A percentile compares a stretch with the other conserved stretches of the same genome.
phyloP scores from a whole-genome alignment of 2,113 vertebrate genomes.

The Poicephalus meyeri region DNA sequence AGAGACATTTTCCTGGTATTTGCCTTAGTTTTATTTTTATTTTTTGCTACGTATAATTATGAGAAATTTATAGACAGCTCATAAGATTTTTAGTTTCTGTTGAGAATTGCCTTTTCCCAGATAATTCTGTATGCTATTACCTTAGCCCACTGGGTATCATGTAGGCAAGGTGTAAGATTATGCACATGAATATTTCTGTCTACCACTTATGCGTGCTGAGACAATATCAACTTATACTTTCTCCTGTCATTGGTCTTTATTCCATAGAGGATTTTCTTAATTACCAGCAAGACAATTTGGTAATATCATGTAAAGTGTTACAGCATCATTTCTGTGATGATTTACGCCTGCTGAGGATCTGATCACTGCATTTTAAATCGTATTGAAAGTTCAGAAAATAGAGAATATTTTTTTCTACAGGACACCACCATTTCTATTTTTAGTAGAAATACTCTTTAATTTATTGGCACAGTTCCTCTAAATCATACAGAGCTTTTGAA shows the following conservation, averaged over 20 bases:
- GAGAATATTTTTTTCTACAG: conserved; percentile 52
- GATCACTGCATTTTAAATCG: neutral
- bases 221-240: conserved; percentile 31
- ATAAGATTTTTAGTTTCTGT: conserved; percentile 10
- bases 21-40: neutral
- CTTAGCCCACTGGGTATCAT: conserved; percentile 50
- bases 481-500: neutral
- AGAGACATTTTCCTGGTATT: neutral
- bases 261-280: conserved; percentile 32
- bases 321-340: conserved; percentile 25
- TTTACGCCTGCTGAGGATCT: conserved; percentile 27
- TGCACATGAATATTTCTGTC: conserved; percentile 50
- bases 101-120: conserved; percentile 54
- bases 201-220: conserved; percentile 17
- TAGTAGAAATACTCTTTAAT: conserved; percentile 34
- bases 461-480: neutral
- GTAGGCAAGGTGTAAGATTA: conserved; percentile 44
- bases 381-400: conserved; percentile 31
- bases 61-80: neutral
- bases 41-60: conserved; percentile 18
- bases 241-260: conserved; percentile 38
- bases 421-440: conserved; percentile 45
- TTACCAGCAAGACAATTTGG: conserved; percentile 51
- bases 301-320: conserved; percentile 30
- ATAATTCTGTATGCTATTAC: conserved; percentile 26